phyloP scores from a whole-genome alignment of 2,113 vertebrate genomes.

The Takifugu flavidus region DNA sequence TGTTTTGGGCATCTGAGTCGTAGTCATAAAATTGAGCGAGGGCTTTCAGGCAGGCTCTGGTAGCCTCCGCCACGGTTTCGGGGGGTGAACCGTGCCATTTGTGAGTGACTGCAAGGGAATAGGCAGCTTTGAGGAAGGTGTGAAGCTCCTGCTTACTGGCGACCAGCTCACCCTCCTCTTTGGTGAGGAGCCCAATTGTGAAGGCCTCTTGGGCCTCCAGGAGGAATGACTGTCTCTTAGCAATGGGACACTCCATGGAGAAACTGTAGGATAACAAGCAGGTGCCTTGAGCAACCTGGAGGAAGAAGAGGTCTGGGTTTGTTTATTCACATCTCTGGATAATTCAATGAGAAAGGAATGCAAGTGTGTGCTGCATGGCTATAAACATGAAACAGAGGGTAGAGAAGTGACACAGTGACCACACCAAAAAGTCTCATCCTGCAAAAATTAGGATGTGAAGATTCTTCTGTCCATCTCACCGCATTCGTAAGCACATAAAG shows the following conservation, averaged over 20 bases:
- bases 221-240: conserved; percentile 70
- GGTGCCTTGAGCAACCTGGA: conserved; percentile 85
- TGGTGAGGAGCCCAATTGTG: conserved; percentile 85
- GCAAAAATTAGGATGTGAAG: no score
- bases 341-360: neutral
- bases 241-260: conserved; percentile 75
- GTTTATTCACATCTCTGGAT: neutral
- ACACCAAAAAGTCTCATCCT: no score
- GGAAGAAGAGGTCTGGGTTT: conserved; percentile 4
- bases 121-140: conserved; percentile 85
- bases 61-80: conserved; percentile 11
- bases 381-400: no score
- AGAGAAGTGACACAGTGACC: no score
- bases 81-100: conserved; percentile 71
- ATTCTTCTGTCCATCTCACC: conserved; percentile 66
- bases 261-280: conserved; percentile 87
- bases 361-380: no score
- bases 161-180: conserved; percentile 59
- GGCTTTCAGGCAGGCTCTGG: conserved; percentile 74
- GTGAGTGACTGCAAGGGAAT: conserved; percentile 78
- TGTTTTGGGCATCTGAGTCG: conserved; percentile 57
- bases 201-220: conserved; percentile 84
- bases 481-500: conserved; percentile 88
- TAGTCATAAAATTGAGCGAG: conserved; percentile 76
- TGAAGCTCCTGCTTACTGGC: conserved; percentile 90